Conservation (phyloP, 1,140 invertebrate species). For the Chrysoperla carnea region DNA sequence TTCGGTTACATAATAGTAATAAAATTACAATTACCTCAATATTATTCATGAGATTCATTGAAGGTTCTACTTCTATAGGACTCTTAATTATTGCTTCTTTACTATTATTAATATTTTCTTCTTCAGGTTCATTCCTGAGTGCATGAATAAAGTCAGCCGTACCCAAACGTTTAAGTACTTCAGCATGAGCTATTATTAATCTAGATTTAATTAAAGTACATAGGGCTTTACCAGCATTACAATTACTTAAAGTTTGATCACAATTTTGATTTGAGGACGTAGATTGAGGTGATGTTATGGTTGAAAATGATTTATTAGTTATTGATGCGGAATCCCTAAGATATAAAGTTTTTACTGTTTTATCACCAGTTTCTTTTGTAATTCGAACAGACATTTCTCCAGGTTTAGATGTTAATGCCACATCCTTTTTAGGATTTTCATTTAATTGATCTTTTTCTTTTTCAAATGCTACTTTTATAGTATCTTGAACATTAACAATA, state of each 20-base stretch:
- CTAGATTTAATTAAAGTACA: constrained; percentile 57
- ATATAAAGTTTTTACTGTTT: too few relatives aligned
- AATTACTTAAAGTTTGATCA: not conserved
- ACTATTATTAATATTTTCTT: not conserved
- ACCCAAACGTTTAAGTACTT: constrained; percentile 34
- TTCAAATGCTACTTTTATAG: not conserved
- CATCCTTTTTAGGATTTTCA: too few relatives aligned
- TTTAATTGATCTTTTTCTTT: not conserved
- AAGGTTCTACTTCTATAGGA: not conserved
- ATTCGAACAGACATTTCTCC: too few relatives aligned
- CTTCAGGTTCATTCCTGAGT: not conserved
- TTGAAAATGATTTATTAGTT: too few relatives aligned
- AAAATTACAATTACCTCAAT: too few relatives aligned
- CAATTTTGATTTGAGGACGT: constrained; percentile 1
- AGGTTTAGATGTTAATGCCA: too few relatives aligned
- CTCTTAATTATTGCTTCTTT: not conserved
- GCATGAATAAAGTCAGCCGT: constrained; percentile 15
- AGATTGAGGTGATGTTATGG: not conserved
- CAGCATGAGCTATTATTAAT: constrained; percentile 48
- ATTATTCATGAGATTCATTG: too few relatives aligned
- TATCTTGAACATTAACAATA: not conserved
- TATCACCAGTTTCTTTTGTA: too few relatives aligned
- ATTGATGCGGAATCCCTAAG: too few relatives aligned
- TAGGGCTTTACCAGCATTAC: constrained; percentile 49
- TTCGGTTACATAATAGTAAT: too few relatives aligned